Conservation (phyloP, 2,797 vertebrate species). For the Lacerta viridis region DNA sequence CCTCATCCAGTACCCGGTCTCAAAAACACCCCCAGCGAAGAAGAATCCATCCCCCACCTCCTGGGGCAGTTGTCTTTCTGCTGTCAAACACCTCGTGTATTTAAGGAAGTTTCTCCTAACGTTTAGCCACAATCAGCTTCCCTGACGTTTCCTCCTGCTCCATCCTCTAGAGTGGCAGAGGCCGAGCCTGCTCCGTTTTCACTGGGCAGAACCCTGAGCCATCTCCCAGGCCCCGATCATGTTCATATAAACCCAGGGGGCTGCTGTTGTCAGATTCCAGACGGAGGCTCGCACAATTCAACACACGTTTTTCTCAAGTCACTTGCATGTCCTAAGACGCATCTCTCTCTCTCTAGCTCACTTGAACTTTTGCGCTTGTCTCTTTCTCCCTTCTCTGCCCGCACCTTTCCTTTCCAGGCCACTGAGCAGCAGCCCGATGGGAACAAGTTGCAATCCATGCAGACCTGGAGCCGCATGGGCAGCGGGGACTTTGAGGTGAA, state of each 20-base stretch:
- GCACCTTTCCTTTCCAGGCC: slow-evolving; percentile 26
- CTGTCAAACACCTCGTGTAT: background rate
- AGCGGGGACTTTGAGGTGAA: slow-evolving; percentile 87
- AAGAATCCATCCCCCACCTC: background rate
- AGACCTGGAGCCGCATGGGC: slow-evolving; percentile 82
- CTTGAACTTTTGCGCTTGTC: background rate
- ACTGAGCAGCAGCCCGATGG: slow-evolving; percentile 75
- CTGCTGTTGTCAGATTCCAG: background rate
- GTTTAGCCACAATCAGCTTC: background rate
- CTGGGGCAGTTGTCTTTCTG: background rate
- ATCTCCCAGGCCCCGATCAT: background rate
- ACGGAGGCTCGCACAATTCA: background rate
- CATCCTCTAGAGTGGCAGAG: background rate
- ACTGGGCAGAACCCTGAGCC: background rate
- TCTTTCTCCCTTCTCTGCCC: too few species aligned
- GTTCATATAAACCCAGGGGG: background rate
- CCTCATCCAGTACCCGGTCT: background rate
- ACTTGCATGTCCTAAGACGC: background rate
- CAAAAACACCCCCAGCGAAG: background rate
- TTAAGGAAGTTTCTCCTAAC: background rate
- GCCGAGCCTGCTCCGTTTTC: background rate
- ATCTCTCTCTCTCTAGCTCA: background rate
- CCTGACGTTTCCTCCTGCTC: background rate
- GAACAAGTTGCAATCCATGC: slow-evolving; percentile 81
- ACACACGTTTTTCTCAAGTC: background rate